Conservation (phyloP, 2,113 vertebrate genomes). For the Gasterosteus aculeatus region DNA sequence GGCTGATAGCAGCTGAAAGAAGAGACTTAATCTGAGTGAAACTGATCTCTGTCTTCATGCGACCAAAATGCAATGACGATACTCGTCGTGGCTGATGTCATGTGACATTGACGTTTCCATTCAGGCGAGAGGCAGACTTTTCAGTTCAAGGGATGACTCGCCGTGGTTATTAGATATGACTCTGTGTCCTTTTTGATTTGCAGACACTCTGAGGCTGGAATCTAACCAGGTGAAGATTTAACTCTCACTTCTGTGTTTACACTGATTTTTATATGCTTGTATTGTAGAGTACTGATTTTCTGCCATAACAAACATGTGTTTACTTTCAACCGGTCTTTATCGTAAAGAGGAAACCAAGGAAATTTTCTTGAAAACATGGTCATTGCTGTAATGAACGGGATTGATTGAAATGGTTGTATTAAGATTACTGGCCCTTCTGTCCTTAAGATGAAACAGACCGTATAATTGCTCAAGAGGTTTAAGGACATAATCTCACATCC, state of each 20-base stretch:
- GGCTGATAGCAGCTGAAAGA: constrained; percentile 80
- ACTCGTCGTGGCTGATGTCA: constrained; percentile 63
- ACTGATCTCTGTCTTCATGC: constrained; percentile 53
- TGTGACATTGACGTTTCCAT: constrained; percentile 58
- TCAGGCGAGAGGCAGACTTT: constrained; percentile 38
- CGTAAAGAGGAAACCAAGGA: too few species aligned
- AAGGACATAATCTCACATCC: not conserved
- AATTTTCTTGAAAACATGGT: not conserved
- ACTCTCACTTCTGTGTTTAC: too few species aligned
- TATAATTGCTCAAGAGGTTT: not conserved
- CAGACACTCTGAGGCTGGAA: not conserved
- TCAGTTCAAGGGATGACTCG: constrained; percentile 46
- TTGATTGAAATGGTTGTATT: not conserved
- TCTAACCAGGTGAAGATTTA: not conserved
- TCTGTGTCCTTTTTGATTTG: constrained; percentile 1
- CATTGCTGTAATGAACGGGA: not conserved
- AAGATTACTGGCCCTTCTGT: not conserved
- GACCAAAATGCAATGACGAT: constrained; percentile 62
- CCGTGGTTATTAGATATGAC: constrained; percentile 26
- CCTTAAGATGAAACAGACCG: not conserved
- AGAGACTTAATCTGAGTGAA: constrained; percentile 58
- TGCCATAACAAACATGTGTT: not conserved
- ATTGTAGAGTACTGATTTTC: not conserved
- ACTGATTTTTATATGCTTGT: not conserved
- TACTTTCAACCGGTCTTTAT: not conserved